Conservation (phyloP, 2,113 vertebrate species). For the Morphnarchus princeps region DNA sequence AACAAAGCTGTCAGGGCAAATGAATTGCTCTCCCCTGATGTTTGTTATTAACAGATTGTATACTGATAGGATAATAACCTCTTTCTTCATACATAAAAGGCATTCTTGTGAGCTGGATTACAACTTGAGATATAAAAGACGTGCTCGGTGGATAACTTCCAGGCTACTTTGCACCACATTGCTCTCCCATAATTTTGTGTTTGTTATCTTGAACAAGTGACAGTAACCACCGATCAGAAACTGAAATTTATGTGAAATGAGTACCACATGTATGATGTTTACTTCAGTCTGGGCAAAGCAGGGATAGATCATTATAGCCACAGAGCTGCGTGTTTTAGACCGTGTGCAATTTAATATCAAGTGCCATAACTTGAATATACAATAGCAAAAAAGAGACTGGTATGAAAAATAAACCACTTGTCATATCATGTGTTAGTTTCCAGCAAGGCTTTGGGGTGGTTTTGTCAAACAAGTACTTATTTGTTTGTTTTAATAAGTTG, state of each 20-base stretch:
- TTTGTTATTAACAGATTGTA: conserved; percentile 76
- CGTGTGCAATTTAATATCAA: conserved; percentile 66
- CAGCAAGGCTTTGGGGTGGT: conserved; percentile 34
- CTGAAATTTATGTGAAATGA: conserved; percentile 72
- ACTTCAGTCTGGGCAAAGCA: conserved; percentile 53
- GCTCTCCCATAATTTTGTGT: conserved; percentile 60
- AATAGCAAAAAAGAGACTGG: conserved; percentile 33
- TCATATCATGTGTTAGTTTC: conserved; percentile 59
- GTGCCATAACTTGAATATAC: conserved; percentile 59
- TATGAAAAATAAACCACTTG: conserved; percentile 73
- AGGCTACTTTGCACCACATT: conserved; percentile 64
- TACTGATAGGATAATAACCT: conserved; percentile 68
- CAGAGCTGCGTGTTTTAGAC: conserved; percentile 45
- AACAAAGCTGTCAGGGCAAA: conserved; percentile 68
- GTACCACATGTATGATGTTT: conserved; percentile 71
- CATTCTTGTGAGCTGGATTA: conserved; percentile 72
- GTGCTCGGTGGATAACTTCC: conserved; percentile 68
- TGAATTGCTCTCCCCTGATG: conserved; percentile 68
- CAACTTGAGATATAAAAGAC: conserved; percentile 71
- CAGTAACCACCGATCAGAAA: conserved; percentile 68
- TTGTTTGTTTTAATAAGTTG: conserved; percentile 61
- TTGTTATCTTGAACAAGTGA: conserved; percentile 72
- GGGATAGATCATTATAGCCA: conserved; percentile 23
- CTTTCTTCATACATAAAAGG: conserved; percentile 72
- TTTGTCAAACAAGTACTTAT: conserved; percentile 70